phyloP scores from a whole-genome alignment of 1,140 invertebrate species.

The Meteorus sp. region DNA sequence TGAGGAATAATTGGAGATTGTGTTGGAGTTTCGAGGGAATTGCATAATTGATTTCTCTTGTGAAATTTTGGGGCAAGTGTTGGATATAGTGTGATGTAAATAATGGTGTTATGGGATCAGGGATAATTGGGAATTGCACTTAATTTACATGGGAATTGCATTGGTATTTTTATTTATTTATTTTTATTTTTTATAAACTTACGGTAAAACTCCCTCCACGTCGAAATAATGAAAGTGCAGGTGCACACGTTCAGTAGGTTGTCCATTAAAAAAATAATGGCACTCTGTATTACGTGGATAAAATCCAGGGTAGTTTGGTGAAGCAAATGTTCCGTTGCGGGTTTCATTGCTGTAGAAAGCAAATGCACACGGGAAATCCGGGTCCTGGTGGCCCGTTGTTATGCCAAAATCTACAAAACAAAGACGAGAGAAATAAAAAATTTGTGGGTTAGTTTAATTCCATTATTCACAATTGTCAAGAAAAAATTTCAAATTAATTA shows the following conservation, averaged over 20 bases:
- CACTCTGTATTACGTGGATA: constrained; percentile 92
- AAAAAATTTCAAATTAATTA: too few species aligned
- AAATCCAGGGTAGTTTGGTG: constrained; percentile 90
- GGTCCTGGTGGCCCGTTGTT: constrained; percentile 72
- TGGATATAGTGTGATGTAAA: too few species aligned
- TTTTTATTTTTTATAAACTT: constrained; percentile 53
- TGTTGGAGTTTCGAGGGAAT: too few species aligned
- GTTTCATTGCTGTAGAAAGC: constrained; percentile 78
- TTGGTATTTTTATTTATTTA: background rate
- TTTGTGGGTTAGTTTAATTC: background rate
- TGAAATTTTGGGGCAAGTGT: too few species aligned
- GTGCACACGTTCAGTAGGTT: constrained; percentile 76
- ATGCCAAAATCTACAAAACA: constrained; percentile 75
- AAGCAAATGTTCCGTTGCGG: constrained; percentile 81
- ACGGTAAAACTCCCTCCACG: constrained; percentile 89
- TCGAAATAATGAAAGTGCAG: constrained; percentile 90
- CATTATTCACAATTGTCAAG: too few species aligned
- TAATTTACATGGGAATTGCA: background rate
- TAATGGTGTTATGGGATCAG: too few species aligned
- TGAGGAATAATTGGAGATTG: too few species aligned
- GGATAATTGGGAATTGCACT: background rate
- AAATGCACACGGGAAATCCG: constrained; percentile 78
- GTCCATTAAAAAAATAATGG: constrained; percentile 91
- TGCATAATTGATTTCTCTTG: too few species aligned
- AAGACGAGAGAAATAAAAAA: constrained; percentile 5